These are phyloP conservation scores for Turdus rufiventris DNA, from an alignment of 2,113 vertebrate genomes.

Conservation along the genomic window DNA sequence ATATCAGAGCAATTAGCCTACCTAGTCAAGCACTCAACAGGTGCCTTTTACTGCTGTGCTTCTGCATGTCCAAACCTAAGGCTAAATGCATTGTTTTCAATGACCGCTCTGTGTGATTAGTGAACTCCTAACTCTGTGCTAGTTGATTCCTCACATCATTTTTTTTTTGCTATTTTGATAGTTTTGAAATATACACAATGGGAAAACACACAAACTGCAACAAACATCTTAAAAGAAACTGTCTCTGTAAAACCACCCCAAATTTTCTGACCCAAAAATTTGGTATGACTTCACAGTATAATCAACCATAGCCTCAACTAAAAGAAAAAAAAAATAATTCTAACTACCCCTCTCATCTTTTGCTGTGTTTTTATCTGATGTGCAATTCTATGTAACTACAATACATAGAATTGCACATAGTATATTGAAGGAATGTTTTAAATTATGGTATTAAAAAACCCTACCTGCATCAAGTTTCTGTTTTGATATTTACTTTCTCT, in stretches of 20 bases:
- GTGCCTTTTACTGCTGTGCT: not conserved
- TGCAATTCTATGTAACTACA: not conserved
- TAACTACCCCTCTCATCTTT: not conserved
- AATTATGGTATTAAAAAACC: not conserved
- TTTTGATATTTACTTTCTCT: not conserved
- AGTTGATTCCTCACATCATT: not conserved
- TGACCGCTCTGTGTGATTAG: not conserved
- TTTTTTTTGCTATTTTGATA: not conserved
- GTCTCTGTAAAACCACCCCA: not conserved
- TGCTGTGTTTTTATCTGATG: not conserved
- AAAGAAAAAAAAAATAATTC: not conserved
- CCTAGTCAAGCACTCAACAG: conserved; percentile 10
- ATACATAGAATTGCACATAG: not conserved
- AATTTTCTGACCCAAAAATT: not conserved
- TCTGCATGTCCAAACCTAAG: not conserved
- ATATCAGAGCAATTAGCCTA: conserved; percentile 16
- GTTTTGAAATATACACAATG: not conserved
- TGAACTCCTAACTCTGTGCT: not conserved
- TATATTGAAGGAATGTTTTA: not conserved
- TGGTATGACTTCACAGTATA: not conserved
- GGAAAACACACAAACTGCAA: not conserved
- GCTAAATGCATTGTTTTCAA: not conserved
- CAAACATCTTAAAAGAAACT: not conserved
- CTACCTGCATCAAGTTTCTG: not conserved
- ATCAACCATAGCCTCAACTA: not conserved